A percentile compares a stretch with the other conserved stretches of the same genome.
These are phyloP conservation scores for Cathartes aura DNA, from an alignment of 2,113 vertebrate species.

Conservation along the genomic window DNA sequence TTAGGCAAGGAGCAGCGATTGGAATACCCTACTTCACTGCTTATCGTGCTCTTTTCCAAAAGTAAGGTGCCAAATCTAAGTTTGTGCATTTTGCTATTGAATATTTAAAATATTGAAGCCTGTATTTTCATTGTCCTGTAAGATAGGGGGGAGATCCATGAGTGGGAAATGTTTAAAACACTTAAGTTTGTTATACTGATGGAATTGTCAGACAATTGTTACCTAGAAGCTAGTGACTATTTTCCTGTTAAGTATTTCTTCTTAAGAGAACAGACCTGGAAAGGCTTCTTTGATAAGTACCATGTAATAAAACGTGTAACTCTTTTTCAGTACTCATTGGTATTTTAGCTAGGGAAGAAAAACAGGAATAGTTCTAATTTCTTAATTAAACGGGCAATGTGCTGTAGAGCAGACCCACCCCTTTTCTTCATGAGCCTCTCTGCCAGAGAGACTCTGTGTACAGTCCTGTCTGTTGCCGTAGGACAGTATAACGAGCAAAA, in stretches of 20 bases:
- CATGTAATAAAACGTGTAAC: rapidly evolving
- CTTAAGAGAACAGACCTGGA: not conserved
- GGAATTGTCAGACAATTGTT: not conserved
- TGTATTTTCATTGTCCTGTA: not conserved
- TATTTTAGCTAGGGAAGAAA: not conserved
- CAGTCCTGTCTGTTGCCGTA: not conserved
- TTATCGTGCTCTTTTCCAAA: constrained; percentile 90
- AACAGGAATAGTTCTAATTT: not conserved
- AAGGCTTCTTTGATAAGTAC: not conserved
- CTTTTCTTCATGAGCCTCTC: not conserved
- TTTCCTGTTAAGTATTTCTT: not conserved
- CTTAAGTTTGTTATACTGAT: not conserved
- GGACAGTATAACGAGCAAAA: not conserved
- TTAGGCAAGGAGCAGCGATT: constrained; percentile 87
- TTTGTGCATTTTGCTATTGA: not conserved
- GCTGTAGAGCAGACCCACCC: not conserved
- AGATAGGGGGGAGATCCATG: not conserved
- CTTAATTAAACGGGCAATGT: not conserved
- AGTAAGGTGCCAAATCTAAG: constrained; percentile 72
- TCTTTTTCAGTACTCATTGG: not conserved
- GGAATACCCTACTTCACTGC: constrained; percentile 93
- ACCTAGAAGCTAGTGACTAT: not conserved
- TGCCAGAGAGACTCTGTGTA: not conserved
- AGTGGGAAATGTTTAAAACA: not conserved
- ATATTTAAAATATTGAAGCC: not conserved